A percentile compares a stretch with the other conserved stretches of the same genome.
Evolutionary conservation across 2,888 invertebrate species (phyloP).

Genomic region (Orthosia incerta): DNA sequence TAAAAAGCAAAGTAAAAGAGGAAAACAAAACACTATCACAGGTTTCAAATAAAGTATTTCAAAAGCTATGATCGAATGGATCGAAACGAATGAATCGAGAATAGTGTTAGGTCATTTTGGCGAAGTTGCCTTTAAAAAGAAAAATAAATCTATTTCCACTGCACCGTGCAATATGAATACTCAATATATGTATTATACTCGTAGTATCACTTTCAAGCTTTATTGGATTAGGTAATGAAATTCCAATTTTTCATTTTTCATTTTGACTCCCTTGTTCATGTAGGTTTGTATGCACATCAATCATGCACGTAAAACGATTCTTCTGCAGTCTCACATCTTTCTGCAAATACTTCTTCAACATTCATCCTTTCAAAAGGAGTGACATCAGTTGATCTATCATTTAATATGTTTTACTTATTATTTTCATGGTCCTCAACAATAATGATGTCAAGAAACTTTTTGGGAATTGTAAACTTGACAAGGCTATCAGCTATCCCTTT

Average conservation of each 20-base stretch:
- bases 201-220: too few relatives aligned
- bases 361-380: not conserved
- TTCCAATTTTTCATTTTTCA: not conserved
- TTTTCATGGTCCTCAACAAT: constrained; percentile 39
- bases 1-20: constrained; percentile 7
- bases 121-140: not conserved
- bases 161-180: not conserved
- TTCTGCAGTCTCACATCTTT: not conserved
- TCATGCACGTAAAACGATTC: constrained; percentile 6
- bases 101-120: not conserved
- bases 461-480: constrained; percentile 63
- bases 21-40: constrained; percentile 1
- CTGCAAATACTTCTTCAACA: not conserved
- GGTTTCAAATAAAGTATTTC: not conserved
- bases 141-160: not conserved
- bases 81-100: constrained; percentile 4
- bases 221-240: not conserved
- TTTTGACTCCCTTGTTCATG: not conserved
- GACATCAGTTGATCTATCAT: constrained; percentile 20
- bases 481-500: constrained; percentile 66
- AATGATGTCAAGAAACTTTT: constrained; percentile 60
- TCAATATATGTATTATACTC: not conserved
- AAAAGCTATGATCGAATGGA: not conserved
- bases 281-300: constrained; percentile 1
- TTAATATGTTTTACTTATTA: constrained; percentile 14